phyloP scores from a whole-genome alignment of 2,797 vertebrate species.

The Karalla daura region DNA sequence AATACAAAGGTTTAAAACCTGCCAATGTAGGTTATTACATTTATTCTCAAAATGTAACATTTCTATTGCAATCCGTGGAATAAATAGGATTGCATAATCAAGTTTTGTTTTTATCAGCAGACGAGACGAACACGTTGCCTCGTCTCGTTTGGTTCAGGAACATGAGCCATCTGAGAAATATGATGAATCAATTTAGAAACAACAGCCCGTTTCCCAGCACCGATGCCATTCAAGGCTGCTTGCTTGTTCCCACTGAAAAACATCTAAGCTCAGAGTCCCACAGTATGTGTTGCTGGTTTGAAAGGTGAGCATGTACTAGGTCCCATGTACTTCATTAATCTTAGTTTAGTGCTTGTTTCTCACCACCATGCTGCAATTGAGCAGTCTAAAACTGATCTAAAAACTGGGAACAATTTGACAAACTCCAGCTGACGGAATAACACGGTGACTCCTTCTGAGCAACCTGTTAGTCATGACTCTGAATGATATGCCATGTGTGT shows the following conservation, averaged over 20 bases:
- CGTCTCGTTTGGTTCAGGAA: conserved; percentile 16
- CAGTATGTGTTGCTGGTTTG: not conserved
- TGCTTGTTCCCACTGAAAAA: conserved; percentile 5
- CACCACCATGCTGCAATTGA: not conserved
- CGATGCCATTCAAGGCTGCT: not conserved
- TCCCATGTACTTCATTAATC: not conserved
- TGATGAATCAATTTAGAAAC: conserved; percentile 24
- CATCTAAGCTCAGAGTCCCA: not conserved
- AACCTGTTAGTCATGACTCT: no score
- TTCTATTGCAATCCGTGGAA: not conserved
- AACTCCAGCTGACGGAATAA: not conserved
- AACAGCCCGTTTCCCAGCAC: conserved; percentile 23
- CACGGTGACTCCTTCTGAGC: not conserved
- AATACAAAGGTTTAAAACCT: not conserved
- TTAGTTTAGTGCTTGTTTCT: not conserved
- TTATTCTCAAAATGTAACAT: not conserved
- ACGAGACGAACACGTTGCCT: conserved; percentile 3
- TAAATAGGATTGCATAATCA: not conserved
- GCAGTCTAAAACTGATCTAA: not conserved
- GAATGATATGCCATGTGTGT: no score
- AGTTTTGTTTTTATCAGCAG: conserved; percentile 5
- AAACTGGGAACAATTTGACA: not conserved
- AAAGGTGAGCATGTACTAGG: conserved; percentile 8
- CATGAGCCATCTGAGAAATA: conserved; percentile 41
- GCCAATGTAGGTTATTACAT: not conserved